phyloP scores from a whole-genome alignment of 2,113 vertebrate species.

The Salvelinus fontinalis region DNA sequence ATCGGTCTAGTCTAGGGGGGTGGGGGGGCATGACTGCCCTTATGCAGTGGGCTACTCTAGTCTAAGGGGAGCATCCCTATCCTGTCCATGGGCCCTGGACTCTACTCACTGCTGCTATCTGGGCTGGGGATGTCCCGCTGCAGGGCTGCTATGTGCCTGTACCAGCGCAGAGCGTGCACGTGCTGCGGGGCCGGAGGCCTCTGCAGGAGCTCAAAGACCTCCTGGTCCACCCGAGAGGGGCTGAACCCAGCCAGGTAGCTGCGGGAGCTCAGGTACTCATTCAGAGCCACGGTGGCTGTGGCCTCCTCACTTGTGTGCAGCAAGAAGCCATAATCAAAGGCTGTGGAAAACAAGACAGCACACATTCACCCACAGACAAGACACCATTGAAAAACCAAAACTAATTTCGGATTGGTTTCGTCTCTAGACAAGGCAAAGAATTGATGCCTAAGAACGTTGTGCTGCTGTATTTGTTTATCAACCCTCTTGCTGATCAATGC shows the following conservation, averaged over 20 bases:
- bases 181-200: conserved; percentile 82
- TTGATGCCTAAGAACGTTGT: not conserved
- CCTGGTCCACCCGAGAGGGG: conserved; percentile 86
- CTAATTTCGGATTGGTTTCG: not conserved
- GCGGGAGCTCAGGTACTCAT: conserved; percentile 88
- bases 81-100: not conserved
- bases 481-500: not conserved
- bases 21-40: too few species aligned
- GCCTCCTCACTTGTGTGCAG: conserved; percentile 86
- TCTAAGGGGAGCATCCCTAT: too few species aligned
- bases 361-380: conserved; percentile 39
- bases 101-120: conserved; percentile 90
- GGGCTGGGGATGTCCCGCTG: conserved; percentile 69
- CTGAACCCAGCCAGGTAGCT: conserved; percentile 92
- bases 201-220: conserved; percentile 82
- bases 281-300: conserved; percentile 81
- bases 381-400: too few species aligned
- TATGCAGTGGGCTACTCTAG: too few species aligned
- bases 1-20: too few species aligned
- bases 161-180: conserved; percentile 92
- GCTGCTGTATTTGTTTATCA: not conserved
- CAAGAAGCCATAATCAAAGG: conserved; percentile 86
- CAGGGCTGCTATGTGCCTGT: conserved; percentile 89
- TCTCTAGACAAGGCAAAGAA: not conserved
- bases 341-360: conserved; percentile 88